These are phyloP conservation scores for Scaptomyza montana DNA, from an alignment of 1,140 invertebrate genomes.

Conservation along the genomic window DNA sequence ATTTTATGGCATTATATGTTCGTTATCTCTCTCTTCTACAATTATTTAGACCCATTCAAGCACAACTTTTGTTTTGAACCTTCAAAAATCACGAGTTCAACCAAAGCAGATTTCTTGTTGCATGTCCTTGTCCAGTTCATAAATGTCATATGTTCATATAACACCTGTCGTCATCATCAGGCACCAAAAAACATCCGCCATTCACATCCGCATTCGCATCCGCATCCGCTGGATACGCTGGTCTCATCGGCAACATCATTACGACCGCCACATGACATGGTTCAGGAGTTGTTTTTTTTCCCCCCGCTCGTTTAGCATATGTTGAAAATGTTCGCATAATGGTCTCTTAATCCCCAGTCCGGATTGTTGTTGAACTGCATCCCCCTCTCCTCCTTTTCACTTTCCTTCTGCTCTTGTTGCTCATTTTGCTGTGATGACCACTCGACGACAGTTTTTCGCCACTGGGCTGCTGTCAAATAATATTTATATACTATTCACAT, in stretches of 20 bases:
- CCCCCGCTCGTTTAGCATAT: slow-evolving; percentile 45
- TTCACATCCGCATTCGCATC: slow-evolving; percentile 6
- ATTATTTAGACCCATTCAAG: no score
- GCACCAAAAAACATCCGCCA: slow-evolving; percentile 13
- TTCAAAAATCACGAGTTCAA: not conserved
- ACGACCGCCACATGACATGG: slow-evolving; percentile 43
- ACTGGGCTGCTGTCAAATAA: slow-evolving; percentile 49
- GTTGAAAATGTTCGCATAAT: slow-evolving; percentile 52
- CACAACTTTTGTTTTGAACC: not conserved
- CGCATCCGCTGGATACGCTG: slow-evolving; percentile 7
- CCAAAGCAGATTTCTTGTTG: not conserved
- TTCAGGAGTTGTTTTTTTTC: slow-evolving; percentile 8
- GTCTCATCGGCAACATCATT: slow-evolving; percentile 46
- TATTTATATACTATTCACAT: slow-evolving; percentile 64
- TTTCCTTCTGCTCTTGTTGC: no score
- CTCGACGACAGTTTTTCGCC: slow-evolving; percentile 27
- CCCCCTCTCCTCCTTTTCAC: not conserved
- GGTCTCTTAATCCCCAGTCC: slow-evolving; percentile 41
- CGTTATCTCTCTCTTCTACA: no score
- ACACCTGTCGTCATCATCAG: slow-evolving; percentile 39
- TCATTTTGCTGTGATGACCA: slow-evolving; percentile 7
- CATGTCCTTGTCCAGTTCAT: slow-evolving; percentile 28
- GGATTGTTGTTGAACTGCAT: slow-evolving; percentile 2
- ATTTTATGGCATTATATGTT: not conserved
- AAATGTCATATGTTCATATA: slow-evolving; percentile 42